phyloP scores from a whole-genome alignment of 2,797 vertebrate genomes.

The Gouania willdenowi region DNA sequence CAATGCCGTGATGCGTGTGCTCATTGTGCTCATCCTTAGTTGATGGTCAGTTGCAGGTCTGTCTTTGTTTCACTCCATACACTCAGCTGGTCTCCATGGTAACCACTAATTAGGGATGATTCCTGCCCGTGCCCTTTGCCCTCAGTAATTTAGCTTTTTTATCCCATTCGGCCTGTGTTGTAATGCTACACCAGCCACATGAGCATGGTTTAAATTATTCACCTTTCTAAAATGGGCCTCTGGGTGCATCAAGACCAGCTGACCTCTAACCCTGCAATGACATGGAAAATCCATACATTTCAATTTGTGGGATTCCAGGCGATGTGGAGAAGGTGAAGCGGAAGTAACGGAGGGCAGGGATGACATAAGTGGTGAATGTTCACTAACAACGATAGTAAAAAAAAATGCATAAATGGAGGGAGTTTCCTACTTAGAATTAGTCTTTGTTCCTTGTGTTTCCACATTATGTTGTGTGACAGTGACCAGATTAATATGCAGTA shows the following conservation, averaged over 20 bases:
- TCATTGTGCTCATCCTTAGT: constrained; percentile 22
- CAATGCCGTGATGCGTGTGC: constrained; percentile 1
- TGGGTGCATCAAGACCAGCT: constrained; percentile 42
- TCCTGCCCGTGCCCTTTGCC: constrained; percentile 63
- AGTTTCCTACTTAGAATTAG: too few relatives aligned
- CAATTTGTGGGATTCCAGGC: constrained; percentile 39
- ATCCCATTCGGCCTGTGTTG: constrained; percentile 38
- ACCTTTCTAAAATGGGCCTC: constrained; percentile 58
- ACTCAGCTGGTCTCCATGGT: constrained; percentile 38
- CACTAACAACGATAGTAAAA: too few relatives aligned
- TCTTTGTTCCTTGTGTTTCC: too few relatives aligned
- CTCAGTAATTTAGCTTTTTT: constrained; percentile 61
- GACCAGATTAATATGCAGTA: too few relatives aligned
- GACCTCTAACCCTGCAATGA: constrained; percentile 56
- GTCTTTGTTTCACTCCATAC: constrained; percentile 28
- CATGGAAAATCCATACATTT: constrained; percentile 56
- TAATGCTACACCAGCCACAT: constrained; percentile 53
- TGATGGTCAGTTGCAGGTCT: constrained; percentile 25
- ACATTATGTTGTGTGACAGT: too few relatives aligned
- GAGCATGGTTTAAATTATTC: constrained; percentile 67
- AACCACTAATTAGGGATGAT: constrained; percentile 69
- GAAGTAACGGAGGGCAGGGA: background rate
- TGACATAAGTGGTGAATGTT: too few relatives aligned
- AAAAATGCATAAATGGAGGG: too few relatives aligned
- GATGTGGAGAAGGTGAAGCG: constrained; percentile 9